These are phyloP conservation scores for Xenops minutus DNA, from an alignment of 2,797 vertebrate genomes.

Conservation along the genomic window DNA sequence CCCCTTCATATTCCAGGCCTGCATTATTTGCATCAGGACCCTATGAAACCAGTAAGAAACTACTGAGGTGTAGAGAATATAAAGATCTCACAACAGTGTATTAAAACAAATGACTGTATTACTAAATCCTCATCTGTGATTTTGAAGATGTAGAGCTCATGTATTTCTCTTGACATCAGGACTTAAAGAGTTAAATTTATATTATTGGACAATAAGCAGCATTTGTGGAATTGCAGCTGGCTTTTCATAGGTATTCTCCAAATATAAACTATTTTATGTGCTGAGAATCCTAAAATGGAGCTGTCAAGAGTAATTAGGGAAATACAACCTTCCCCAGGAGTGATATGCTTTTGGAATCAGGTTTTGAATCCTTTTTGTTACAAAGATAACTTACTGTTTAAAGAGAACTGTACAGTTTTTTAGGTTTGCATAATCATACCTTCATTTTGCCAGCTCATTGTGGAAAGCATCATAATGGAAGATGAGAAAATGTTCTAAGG, in stretches of 20 bases:
- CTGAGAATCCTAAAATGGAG: background rate
- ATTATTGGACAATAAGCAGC: background rate
- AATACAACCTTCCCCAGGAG: background rate
- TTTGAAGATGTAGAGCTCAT: background rate
- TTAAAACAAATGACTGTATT: background rate
- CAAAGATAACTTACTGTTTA: background rate
- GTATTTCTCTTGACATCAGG: background rate
- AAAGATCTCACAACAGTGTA: background rate
- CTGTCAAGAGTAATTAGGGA: background rate
- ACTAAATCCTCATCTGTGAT: background rate
- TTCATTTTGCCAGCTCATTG: background rate
- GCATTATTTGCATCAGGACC: background rate
- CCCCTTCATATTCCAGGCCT: background rate
- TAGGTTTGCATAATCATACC: background rate
- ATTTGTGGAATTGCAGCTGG: conserved; percentile 5
- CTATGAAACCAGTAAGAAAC: background rate
- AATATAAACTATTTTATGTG: background rate
- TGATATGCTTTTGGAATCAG: background rate
- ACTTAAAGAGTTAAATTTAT: background rate
- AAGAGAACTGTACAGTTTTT: background rate
- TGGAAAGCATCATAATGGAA: background rate
- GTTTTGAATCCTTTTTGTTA: conserved; percentile 5
- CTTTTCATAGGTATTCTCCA: conserved; percentile 8
- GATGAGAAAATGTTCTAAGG: background rate
- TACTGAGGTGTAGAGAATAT: background rate